Evolutionary conservation across 2,797 vertebrate genomes (phyloP), one percentile per base, ranked within the genome.

Genomic region (Falco novaeseelandiae): DNA sequence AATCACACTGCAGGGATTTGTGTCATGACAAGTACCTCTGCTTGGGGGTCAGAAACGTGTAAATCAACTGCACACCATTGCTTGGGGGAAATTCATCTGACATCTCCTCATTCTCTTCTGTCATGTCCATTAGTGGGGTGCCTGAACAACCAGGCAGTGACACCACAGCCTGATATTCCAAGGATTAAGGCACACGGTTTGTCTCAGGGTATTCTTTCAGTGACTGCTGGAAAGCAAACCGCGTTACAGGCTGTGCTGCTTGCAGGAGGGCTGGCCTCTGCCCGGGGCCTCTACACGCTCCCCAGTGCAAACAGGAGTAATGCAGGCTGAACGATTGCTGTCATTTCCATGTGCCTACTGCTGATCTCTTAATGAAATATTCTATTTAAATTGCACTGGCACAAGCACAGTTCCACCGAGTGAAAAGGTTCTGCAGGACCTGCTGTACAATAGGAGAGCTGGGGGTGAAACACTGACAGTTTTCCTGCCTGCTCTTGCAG

Each of bases 1-100:
- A 94, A 95, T 95, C 95, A 94, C 6, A 1, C 77, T 59, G 70
- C 73, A 77, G 59, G 95, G 95, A 96, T 94, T 94, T 96, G 90
- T 83, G 78, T 62, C 76, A 87, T 22, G 79, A 72, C 65, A 94
- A 93, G 85, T 10, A 69, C 79, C 91, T 93, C 87, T 81, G 66
- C 89, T 22, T 49, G 4, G 13, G 83, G 73, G 22, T 82, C 83
- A 89, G 69, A 61, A 93, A 70, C 0, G 27, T 55, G 77, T 70
- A 65, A 88, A 69, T 36, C 76, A 51, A 46, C 38, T 14, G 2
- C 85, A 23, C 30, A 40, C 49, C 76, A 40, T 0, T 23, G n/a
- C 49, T 3, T 25, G 55, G 51, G 69, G 48, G 23, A 89, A 87
- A 73, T 55, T 62, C 62, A 70, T 62, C 70, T 3, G 1, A 3